phyloP scores from a whole-genome alignment of 2,888 invertebrate genomes.

The Pseudococcus jackbeardsleyi region DNA sequence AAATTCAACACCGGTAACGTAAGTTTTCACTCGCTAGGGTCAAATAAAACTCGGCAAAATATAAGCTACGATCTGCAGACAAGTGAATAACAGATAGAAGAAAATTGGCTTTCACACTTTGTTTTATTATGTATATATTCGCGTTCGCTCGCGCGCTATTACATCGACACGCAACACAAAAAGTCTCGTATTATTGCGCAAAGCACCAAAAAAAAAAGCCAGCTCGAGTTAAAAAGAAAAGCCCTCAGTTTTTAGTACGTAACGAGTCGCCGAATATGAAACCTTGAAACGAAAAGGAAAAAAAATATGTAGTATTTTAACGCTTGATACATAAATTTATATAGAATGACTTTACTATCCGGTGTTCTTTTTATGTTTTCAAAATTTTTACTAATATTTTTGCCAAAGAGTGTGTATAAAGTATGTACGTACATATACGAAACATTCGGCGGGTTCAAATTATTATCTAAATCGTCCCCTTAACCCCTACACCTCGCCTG shows the following conservation, averaged over 20 bases:
- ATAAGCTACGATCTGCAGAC: slow-evolving; percentile 55
- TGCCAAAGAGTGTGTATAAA: not conserved
- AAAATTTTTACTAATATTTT: slow-evolving; percentile 37
- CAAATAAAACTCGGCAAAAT: slow-evolving; percentile 55
- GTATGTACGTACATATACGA: not conserved
- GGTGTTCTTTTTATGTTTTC: slow-evolving; percentile 17
- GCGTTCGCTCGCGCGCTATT: slow-evolving; percentile 20
- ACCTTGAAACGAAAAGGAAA: not conserved
- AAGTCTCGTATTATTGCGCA: slow-evolving; percentile 15
- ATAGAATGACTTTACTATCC: slow-evolving; percentile 6
- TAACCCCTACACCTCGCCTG: not conserved
- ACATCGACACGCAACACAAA: slow-evolving; percentile 22
- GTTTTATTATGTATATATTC: slow-evolving; percentile 58
- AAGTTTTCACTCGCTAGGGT: slow-evolving; percentile 55
- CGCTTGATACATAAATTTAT: slow-evolving; percentile 37
- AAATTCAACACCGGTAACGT: slow-evolving; percentile 59
- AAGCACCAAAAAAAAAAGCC: not conserved
- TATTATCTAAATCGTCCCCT: slow-evolving; percentile 36
- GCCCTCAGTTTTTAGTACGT: not conserved
- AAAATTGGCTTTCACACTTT: slow-evolving; percentile 58
- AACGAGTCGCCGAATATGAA: slow-evolving; percentile 12
- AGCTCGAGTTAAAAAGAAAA: not conserved
- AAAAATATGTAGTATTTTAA: slow-evolving; percentile 35
- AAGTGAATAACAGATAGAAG: slow-evolving; percentile 54
- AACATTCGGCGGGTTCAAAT: not conserved